These are phyloP conservation scores for Melikaiella ostensackeni DNA, from an alignment of 2,888 invertebrate species.

Conservation along the genomic window DNA sequence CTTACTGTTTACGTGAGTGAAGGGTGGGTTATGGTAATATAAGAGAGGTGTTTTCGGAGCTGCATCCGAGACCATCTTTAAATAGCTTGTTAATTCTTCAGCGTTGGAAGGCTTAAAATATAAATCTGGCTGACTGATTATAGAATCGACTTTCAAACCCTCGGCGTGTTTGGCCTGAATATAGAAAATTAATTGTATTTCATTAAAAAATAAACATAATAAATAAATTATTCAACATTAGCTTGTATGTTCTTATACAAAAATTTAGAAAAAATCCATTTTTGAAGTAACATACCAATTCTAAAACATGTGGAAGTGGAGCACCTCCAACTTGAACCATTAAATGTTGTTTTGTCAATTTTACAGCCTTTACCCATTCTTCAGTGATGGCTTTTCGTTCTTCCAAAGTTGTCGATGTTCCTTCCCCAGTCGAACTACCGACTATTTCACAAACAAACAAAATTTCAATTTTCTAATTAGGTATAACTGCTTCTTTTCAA, in stretches of 20 bases:
- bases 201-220: not conserved
- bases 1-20: constrained; percentile 86
- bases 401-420: constrained; percentile 81
- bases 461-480: too few species aligned
- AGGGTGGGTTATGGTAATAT: constrained; percentile 90
- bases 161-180: constrained; percentile 84
- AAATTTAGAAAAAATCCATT: not conserved
- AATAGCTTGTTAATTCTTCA: constrained; percentile 82
- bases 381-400: constrained; percentile 84
- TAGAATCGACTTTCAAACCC: constrained; percentile 81
- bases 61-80: constrained; percentile 83
- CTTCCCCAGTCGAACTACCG: constrained; percentile 89
- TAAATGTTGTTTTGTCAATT: constrained; percentile 79
- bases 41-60: constrained; percentile 88
- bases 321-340: constrained; percentile 88
- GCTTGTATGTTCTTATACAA: not conserved
- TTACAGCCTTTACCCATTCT: constrained; percentile 81
- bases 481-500: too few species aligned
- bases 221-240: not conserved
- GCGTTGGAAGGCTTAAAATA: constrained; percentile 85
- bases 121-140: constrained; percentile 87
- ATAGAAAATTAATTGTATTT: not conserved
- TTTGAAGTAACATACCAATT: constrained; percentile 77
- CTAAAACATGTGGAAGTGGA: constrained; percentile 82
- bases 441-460: constrained; percentile 77